A percentile compares a stretch with the other conserved stretches of the same genome.
These are phyloP conservation scores for Lacanobia wlatinum DNA, from an alignment of 2,888 invertebrate genomes.

Conservation along the genomic window DNA sequence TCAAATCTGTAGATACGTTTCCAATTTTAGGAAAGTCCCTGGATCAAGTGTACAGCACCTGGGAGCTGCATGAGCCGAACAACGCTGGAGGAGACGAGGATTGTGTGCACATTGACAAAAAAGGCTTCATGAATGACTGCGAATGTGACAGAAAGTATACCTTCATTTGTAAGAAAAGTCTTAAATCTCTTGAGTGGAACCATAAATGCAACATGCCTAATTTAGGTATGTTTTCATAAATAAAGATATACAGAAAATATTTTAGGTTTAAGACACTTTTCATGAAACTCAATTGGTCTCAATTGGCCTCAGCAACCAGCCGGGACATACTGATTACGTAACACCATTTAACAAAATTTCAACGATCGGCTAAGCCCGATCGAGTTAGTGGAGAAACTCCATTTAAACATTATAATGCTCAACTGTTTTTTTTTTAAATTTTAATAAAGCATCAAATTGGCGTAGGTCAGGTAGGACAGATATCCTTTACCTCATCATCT, in stretches of 20 bases:
- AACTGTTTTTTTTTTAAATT: no score
- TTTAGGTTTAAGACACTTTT: not conserved
- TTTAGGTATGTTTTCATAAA: conserved; percentile 66
- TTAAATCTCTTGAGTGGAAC: conserved; percentile 78
- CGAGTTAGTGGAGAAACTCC: no score
- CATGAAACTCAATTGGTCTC: not conserved
- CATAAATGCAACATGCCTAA: conserved; percentile 77
- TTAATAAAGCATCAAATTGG: no score
- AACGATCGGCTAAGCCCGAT: no score
- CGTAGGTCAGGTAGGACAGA: not conserved
- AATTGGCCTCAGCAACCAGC: not conserved
- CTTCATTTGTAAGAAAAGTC: conserved; percentile 82
- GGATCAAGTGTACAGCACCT: conserved; percentile 74
- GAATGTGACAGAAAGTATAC: conserved; percentile 72
- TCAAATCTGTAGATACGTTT: not conserved
- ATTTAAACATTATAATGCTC: no score
- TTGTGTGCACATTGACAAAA: conserved; percentile 69
- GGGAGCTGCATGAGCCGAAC: conserved; percentile 79
- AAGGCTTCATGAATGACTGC: conserved; percentile 74
- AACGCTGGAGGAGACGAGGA: conserved; percentile 73
- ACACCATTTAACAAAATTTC: no score
- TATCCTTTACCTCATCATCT: not conserved
- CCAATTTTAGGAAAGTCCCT: conserved; percentile 73
- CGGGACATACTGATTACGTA: not conserved
- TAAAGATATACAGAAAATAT: not conserved